Evolutionary conservation across 2,888 invertebrate species (phyloP).

Genomic region (Ectemnius cavifrons): DNA sequence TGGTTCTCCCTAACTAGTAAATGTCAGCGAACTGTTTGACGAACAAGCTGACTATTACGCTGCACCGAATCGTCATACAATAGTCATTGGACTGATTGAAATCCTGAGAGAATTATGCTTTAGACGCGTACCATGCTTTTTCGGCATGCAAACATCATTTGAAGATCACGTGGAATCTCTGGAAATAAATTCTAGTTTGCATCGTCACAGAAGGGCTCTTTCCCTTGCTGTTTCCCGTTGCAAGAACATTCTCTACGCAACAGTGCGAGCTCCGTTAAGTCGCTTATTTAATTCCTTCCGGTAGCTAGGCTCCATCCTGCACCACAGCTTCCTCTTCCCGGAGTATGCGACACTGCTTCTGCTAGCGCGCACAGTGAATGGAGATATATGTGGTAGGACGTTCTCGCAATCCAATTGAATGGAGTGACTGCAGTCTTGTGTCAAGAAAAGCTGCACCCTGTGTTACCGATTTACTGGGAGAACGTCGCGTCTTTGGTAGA

Average conservation of each 20-base stretch:
- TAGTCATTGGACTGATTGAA: too few relatives aligned
- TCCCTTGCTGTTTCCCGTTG: slow-evolving; percentile 24
- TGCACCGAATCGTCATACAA: too few relatives aligned
- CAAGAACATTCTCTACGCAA: slow-evolving; percentile 32
- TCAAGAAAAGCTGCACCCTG: slow-evolving; percentile 17
- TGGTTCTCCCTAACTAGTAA: too few relatives aligned
- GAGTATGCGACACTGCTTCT: slow-evolving; percentile 35
- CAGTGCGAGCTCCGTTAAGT: slow-evolving; percentile 30
- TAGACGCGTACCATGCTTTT: too few relatives aligned
- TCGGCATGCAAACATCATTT: too few relatives aligned
- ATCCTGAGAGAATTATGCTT: too few relatives aligned
- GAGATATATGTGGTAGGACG: slow-evolving; percentile 36
- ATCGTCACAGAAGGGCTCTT: too few relatives aligned
- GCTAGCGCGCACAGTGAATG: slow-evolving; percentile 42
- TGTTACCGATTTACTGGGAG: slow-evolving; percentile 21
- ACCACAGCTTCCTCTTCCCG: background rate
- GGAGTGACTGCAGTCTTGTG: slow-evolving; percentile 8
- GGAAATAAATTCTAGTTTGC: too few relatives aligned
- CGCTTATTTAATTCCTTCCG: slow-evolving; percentile 51
- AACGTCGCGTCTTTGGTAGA: background rate
- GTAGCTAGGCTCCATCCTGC: slow-evolving; percentile 17
- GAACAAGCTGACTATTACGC: too few relatives aligned
- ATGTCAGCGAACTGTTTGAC: too few relatives aligned
- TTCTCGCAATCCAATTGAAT: slow-evolving; percentile 52
- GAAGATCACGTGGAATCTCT: too few relatives aligned